phyloP scores from a whole-genome alignment of 1,140 invertebrate genomes.

The Akabosia matsudoensis region DNA sequence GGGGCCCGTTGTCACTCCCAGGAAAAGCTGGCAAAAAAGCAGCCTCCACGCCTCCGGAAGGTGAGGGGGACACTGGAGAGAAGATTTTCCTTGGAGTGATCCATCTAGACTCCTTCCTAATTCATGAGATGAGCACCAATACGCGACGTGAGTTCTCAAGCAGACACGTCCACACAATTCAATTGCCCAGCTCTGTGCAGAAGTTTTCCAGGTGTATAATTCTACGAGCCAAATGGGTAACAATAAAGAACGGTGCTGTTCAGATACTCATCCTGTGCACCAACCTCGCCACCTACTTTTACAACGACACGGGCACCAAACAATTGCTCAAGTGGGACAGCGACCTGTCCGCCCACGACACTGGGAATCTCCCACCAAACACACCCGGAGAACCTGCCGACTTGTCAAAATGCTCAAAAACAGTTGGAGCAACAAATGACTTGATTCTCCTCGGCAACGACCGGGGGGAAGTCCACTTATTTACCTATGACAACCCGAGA shows the following conservation, averaged over 20 bases:
- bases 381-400: not conserved
- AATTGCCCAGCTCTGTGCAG: not conserved
- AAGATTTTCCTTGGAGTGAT: not conserved
- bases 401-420: not conserved
- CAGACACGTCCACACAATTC: not conserved
- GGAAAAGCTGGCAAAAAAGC: not conserved
- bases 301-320: conserved; percentile 25
- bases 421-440: not conserved
- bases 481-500: conserved; percentile 5
- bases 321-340: conserved; percentile 32
- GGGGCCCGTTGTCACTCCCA: not conserved
- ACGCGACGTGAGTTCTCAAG: not conserved
- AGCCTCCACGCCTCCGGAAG: not conserved
- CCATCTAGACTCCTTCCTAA: not conserved
- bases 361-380: too few species aligned
- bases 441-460: conserved; percentile 18
- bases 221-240: not conserved
- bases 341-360: too few species aligned
- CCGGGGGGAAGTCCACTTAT: conserved; percentile 32
- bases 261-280: conserved; percentile 30
- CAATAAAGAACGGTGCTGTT: not conserved
- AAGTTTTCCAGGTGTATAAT: conserved; percentile 2
- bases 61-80: not conserved
- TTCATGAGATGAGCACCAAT: not conserved
- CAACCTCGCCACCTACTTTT: conserved; percentile 32